Evolutionary conservation across 2,888 invertebrate species (phyloP).

Genomic region (Phyto melanocephala): DNA sequence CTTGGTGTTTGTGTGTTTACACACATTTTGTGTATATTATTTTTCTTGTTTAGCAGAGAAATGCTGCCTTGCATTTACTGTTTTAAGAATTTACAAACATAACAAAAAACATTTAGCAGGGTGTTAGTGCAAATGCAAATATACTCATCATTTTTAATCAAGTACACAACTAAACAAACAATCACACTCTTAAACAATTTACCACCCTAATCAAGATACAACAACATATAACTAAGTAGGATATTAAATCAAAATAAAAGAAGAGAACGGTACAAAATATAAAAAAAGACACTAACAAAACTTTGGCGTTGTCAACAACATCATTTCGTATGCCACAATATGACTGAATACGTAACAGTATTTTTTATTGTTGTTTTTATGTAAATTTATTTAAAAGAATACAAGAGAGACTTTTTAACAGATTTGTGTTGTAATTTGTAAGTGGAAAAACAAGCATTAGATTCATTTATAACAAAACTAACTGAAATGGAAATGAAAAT

Average conservation of each 20-base stretch:
- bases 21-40: not conserved
- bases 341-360: slow-evolving; percentile 6
- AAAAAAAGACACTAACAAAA: slow-evolving; percentile 32
- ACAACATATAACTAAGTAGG: slow-evolving; percentile 9
- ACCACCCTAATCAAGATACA: slow-evolving; percentile 48
- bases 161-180: not conserved
- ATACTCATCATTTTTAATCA: slow-evolving; percentile 28
- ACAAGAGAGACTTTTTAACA: slow-evolving; percentile 9
- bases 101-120: slow-evolving; percentile 27
- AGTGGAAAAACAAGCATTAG: slow-evolving; percentile 38
- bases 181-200: slow-evolving; percentile 7
- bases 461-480: slow-evolving; percentile 53
- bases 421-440: slow-evolving; percentile 39
- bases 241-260: slow-evolving; percentile 9
- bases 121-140: slow-evolving; percentile 51
- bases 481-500: slow-evolving; percentile 50
- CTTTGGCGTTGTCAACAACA: slow-evolving; percentile 57
- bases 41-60: too few species aligned
- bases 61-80: slow-evolving; percentile 27
- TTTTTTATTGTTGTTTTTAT: slow-evolving; percentile 32
- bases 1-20: slow-evolving; percentile 5
- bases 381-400: slow-evolving; percentile 32
- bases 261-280: not conserved
- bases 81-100: not conserved
- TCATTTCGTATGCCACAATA: slow-evolving; percentile 54